Evolutionary conservation across 2,888 invertebrate genomes (phyloP).

Genomic region (Parnassius orleans): DNA sequence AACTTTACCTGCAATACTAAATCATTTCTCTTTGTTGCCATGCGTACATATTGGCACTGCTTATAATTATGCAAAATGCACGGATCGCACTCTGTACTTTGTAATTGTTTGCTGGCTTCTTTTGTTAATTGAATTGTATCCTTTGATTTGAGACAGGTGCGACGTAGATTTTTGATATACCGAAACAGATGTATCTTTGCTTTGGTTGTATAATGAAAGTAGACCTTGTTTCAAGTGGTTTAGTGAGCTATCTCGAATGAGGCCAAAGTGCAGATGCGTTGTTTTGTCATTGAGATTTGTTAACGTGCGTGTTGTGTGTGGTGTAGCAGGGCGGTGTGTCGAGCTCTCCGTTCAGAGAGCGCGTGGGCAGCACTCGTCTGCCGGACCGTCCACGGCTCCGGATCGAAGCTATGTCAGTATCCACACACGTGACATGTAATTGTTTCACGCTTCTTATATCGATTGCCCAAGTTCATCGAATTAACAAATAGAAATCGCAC

Average conservation of each 20-base stretch:
- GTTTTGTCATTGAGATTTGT: conserved; percentile 31
- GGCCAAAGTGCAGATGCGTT: conserved; percentile 11
- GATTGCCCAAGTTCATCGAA: conserved; percentile 12
- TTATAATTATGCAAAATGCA: conserved; percentile 65
- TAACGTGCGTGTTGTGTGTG: conserved; percentile 64
- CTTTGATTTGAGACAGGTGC: conserved; percentile 4
- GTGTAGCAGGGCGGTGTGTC: conserved; percentile 78
- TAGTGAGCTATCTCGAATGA: conserved; percentile 8
- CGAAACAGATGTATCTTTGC: conserved; percentile 8
- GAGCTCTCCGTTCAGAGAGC: conserved; percentile 93
- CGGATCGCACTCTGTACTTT: conserved; percentile 63
- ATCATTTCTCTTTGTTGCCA: conserved; percentile 34
- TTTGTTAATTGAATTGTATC: conserved; percentile 44
- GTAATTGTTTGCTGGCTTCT: conserved; percentile 70
- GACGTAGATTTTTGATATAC: conserved; percentile 4
- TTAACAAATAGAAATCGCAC: background rate
- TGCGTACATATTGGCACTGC: conserved; percentile 73
- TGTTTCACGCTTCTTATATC: conserved; percentile 13
- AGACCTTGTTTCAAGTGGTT: conserved; percentile 9
- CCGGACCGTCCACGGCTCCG: conserved; percentile 94
- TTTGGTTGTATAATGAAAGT: conserved; percentile 12
- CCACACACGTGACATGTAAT: conserved; percentile 28
- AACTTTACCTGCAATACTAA: conserved; percentile 6
- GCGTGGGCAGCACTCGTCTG: conserved; percentile 92
- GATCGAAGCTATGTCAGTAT: conserved; percentile 84